These are phyloP conservation scores for Sinonovacula constricta DNA, from an alignment of 1,140 invertebrate genomes.

Conservation along the genomic window DNA sequence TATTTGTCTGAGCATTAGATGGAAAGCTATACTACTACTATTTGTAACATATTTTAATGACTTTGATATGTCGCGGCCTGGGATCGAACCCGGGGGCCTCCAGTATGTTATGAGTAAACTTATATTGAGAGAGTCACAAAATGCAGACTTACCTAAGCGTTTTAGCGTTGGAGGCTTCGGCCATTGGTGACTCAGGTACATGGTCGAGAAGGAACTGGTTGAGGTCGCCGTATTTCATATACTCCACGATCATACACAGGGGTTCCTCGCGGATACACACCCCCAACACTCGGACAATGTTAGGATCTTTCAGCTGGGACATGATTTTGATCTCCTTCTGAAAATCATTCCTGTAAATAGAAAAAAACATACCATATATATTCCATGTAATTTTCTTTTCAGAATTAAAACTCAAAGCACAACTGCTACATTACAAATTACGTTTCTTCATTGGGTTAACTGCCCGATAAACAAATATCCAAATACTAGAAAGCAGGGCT, in stretches of 20 bases:
- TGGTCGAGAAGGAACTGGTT: conserved; percentile 93
- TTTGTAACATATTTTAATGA: too few species aligned
- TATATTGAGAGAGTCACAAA: too few species aligned
- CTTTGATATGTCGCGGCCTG: too few species aligned
- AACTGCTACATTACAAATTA: background rate
- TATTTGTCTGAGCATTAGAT: too few species aligned
- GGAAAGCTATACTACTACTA: too few species aligned
- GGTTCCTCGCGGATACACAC: conserved; percentile 90
- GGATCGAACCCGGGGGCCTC: too few species aligned
- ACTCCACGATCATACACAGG: conserved; percentile 93
- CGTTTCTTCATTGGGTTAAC: background rate
- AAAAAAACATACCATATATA: background rate
- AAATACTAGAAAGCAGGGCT: background rate
- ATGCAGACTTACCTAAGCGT: conserved; percentile 73
- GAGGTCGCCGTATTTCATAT: conserved; percentile 93
- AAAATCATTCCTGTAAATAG: conserved; percentile 87
- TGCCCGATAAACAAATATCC: background rate
- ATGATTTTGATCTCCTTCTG: conserved; percentile 92
- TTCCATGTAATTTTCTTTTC: background rate
- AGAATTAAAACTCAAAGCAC: background rate
- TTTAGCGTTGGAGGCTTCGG: conserved; percentile 71
- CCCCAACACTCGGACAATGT: conserved; percentile 92
- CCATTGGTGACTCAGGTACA: conserved; percentile 74
- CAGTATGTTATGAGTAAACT: too few species aligned
- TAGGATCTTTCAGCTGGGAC: conserved; percentile 90